phyloP scores from a whole-genome alignment of 2,888 invertebrate species.

The Steromphala cineraria region DNA sequence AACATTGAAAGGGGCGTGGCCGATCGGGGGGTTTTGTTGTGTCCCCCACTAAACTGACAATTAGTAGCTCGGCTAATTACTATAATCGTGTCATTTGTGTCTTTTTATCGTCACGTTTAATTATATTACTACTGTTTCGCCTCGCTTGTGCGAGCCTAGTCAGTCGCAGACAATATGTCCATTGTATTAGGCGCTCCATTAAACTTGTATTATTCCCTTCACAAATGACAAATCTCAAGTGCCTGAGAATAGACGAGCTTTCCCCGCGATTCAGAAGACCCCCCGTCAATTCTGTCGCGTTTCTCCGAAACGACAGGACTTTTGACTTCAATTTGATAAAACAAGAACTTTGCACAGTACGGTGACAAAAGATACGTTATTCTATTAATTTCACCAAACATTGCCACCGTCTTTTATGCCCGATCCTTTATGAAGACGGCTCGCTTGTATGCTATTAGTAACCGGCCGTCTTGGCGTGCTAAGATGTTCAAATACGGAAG shows the following conservation, averaged over 20 bases:
- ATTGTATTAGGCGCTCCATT: not conserved
- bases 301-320: constrained; percentile 1
- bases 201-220: not conserved
- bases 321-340: constrained; percentile 19
- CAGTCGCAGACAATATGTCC: not conserved
- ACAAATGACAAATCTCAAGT: not conserved
- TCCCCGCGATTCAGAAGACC: not conserved
- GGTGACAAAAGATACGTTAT: not conserved
- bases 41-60: not conserved
- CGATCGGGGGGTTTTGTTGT: not conserved
- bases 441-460: not conserved
- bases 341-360: not conserved
- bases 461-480: not conserved
- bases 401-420: not conserved
- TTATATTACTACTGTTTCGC: not conserved
- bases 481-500: not conserved
- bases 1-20: not conserved
- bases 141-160: not conserved
- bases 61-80: constrained; percentile 1
- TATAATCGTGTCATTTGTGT: constrained; percentile 1
- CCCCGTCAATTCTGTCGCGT: not conserved
- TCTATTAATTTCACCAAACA: not conserved
- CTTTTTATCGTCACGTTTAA: constrained; percentile 14
- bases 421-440: not conserved
- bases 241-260: not conserved